Evolutionary conservation across 2,113 vertebrate species (phyloP), one percentile per base, ranked within the genome.

Genomic region (Peromyscus leucopus): DNA sequence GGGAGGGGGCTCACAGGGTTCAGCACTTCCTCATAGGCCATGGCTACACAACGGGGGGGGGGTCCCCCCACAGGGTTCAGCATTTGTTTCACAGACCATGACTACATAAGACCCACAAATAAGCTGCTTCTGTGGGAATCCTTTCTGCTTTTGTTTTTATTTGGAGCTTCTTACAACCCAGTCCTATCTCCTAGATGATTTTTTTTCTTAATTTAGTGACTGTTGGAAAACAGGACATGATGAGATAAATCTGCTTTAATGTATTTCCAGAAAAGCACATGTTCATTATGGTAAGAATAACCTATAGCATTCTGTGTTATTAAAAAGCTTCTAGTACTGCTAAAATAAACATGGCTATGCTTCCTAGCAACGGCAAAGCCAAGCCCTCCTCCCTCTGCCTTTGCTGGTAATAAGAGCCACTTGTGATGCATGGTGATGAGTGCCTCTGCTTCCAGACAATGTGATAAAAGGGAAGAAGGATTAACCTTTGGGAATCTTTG

Each of bases 341-440:
- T 84, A 17, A 61, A 94, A 90, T 84, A 80, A 94, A 94, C 79
- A 78, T 69, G 59, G 7, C 74, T 46, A 17, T 5, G 93, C 95
- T 93, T 59, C 96, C 91, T 94, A 97, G 96, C 95, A 97, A 97
- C 89, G 19, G 93, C 95, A 91, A 11, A 59, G 59, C 61, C 39
- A 2, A 88, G 75, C 19, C 48, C 31, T 31, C 93, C 84, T 72
- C 67, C 67, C 72, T 91, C 87, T 74, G 93, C 63, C 95, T 84
- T 91, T 67, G 69, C 84, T 95, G 96, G 97, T 71, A 84, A 84
- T 0, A 11, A 59, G 63, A 75, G 63, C 72, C 39, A 36, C n/a
- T 67, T 65, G 65, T 59, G 74, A 39, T 21, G 74, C 89, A 65
- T n/a, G 74, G 61, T 80, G 63, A 90, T 65, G 33, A 82, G 74